A percentile compares a stretch with the other conserved stretches of the same genome.
Evolutionary conservation across 2,113 vertebrate genomes (phyloP).

Genomic region (Chionodraco myersi): DNA sequence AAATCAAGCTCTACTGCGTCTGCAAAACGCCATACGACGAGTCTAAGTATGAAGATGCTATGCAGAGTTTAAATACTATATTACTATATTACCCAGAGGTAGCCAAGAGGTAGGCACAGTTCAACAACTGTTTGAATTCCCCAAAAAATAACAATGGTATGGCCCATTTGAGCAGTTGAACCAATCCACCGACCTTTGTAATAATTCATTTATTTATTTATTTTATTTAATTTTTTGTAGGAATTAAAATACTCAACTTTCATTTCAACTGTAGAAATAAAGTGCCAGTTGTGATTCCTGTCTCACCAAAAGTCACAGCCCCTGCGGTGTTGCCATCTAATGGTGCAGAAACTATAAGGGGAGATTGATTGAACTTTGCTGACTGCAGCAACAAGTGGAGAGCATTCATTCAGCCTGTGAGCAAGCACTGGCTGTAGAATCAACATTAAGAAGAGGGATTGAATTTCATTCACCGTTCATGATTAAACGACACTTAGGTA

Average conservation of each 20-base stretch:
- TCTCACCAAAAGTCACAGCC: background rate
- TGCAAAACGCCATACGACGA: slow-evolving; percentile 99
- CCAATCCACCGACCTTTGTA: too few species aligned
- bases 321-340: background rate
- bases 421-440: slow-evolving; percentile 4
- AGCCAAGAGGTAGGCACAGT: background rate
- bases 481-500: background rate
- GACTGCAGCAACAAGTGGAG: background rate
- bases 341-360: slow-evolving; percentile 2
- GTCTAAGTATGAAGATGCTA: slow-evolving; percentile 90
- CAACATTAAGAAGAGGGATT: slow-evolving; percentile 10
- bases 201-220: too few species aligned
- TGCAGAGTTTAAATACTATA: background rate
- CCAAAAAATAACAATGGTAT: background rate
- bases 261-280: background rate
- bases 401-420: slow-evolving; percentile 10
- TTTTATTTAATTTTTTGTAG: too few species aligned
- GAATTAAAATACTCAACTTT: background rate
- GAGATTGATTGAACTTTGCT: background rate
- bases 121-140: background rate
- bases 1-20: slow-evolving; percentile 98
- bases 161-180: background rate
- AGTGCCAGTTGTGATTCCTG: background rate
- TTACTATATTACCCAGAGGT: background rate
- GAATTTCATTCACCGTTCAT: slow-evolving; percentile 10